Percentiles rank a stretch among this genome's conserved stretches.
phyloP scores from a whole-genome alignment of 2,888 invertebrate genomes.

The Fragum fragum region DNA sequence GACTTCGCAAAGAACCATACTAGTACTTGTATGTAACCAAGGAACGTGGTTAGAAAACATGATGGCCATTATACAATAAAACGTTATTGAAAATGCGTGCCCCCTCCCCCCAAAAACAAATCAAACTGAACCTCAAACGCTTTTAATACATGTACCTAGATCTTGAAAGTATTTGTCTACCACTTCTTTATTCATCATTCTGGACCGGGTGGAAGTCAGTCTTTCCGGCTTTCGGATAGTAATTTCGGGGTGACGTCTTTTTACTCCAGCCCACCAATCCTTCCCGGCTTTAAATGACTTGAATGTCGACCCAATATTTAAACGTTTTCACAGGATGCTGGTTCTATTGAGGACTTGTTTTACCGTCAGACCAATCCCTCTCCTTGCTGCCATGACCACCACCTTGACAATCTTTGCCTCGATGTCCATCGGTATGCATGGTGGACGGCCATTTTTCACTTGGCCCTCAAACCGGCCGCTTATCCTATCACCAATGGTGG shows the following conservation, averaged over 20 bases:
- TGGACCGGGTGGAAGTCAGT: slow-evolving; percentile 28
- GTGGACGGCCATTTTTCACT: slow-evolving; percentile 35
- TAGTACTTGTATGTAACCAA: slow-evolving; percentile 6
- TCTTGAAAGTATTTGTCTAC: slow-evolving; percentile 32
- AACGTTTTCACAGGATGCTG: slow-evolving; percentile 21
- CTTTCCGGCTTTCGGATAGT: slow-evolving; percentile 49
- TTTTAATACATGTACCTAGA: slow-evolving; percentile 12
- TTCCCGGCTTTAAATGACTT: slow-evolving; percentile 43
- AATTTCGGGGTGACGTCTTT: slow-evolving; percentile 43
- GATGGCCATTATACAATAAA: slow-evolving; percentile 1
- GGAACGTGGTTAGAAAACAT: slow-evolving; percentile 6
- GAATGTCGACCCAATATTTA: slow-evolving; percentile 31
- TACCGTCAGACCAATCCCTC: slow-evolving; percentile 53
- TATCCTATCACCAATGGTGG: slow-evolving; percentile 40
- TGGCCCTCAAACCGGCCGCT: slow-evolving; percentile 30
- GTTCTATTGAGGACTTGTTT: slow-evolving; percentile 41
- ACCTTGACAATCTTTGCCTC: slow-evolving; percentile 47
- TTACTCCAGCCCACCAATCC: slow-evolving; percentile 54
- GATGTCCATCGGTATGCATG: slow-evolving; percentile 39
- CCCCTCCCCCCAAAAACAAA: background rate
- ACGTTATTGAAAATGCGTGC: slow-evolving; percentile 6
- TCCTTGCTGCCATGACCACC: slow-evolving; percentile 41
- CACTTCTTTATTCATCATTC: slow-evolving; percentile 49
- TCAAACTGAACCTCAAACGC: slow-evolving; percentile 10
- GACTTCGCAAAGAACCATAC: slow-evolving; percentile 1